phyloP scores from a whole-genome alignment of 1,140 invertebrate species.

The Carcinoscorpius rotundicauda region DNA sequence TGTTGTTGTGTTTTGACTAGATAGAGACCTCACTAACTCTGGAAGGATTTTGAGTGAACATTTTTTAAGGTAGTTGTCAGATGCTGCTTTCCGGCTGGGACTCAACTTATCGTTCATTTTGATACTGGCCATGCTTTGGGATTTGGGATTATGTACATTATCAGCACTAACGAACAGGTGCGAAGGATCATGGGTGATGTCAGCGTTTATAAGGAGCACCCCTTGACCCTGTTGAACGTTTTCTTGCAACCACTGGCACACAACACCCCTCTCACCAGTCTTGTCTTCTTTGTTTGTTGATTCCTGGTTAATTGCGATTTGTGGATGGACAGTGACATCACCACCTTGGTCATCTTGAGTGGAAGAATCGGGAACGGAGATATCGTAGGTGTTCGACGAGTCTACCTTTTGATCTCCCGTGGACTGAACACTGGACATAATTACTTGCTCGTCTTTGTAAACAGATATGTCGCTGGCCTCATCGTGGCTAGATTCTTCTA shows the following conservation, averaged over 20 bases:
- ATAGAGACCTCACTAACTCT: slow-evolving; percentile 15
- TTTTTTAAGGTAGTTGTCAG: slow-evolving; percentile 22
- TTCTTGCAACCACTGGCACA: not conserved
- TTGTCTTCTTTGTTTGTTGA: slow-evolving; percentile 1
- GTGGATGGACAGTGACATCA: not conserved
- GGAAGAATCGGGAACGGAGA: not conserved
- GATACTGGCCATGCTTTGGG: slow-evolving; percentile 12
- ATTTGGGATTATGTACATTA: slow-evolving; percentile 13
- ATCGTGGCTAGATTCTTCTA: slow-evolving; percentile 22
- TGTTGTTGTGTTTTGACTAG: slow-evolving; percentile 17
- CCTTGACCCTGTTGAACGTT: not conserved
- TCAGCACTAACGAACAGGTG: slow-evolving; percentile 10
- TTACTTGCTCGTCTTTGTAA: slow-evolving; percentile 22
- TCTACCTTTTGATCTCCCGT: slow-evolving; percentile 8
- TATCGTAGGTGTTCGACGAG: not conserved
- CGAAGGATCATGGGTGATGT: slow-evolving; percentile 6
- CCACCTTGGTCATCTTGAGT: not conserved
- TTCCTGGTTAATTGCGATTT: not conserved
- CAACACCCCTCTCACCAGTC: not conserved
- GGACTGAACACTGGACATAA: slow-evolving; percentile 16
- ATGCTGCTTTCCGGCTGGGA: slow-evolving; percentile 16
- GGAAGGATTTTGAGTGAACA: slow-evolving; percentile 14
- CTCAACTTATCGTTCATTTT: not conserved
- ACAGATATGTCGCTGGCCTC: slow-evolving; percentile 20
- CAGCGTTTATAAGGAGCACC: not conserved